Evolutionary conservation across 2,888 invertebrate species (phyloP), one percentile per base, ranked within the genome.

Genomic region (Xanthorhoe spadicearia): DNA sequence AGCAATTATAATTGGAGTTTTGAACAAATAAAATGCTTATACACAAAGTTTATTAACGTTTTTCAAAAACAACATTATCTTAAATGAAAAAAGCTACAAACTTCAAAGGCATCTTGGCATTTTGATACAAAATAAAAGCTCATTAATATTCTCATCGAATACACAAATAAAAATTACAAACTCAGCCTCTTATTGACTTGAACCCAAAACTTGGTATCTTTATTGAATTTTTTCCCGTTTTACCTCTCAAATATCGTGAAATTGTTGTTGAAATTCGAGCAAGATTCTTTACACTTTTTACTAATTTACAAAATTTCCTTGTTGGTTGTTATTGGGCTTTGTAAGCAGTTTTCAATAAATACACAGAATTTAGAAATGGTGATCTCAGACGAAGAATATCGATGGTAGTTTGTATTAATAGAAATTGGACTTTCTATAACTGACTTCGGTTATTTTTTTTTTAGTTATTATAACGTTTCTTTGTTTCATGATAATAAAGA

Each of bases 161-260:
- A 23, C 8, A 17, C 5, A 10, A 60, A 60, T 56, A 61, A 15
- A 43, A 43, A 63, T 60, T 35, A 54, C 48, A 48, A n/a, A 23
- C 19, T 38, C 55, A 49, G 10, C 43, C n/a, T 17, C 15, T 4
- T 48, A 50, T 51, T 43, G 35, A 62, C 51, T 62, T 56, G 56
- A 56, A 28, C 56, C 43, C 9, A 43, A 61, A 55, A 28, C 5
- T 46, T 28, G 54, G 32, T 61, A 54, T 49, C 19, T 32, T 52
- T 54, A 61, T 54, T 61, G 48, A 61, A 61, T 32, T n/a, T 43
- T 38, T 43, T 43, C 13, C 38, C 38, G 38, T 13, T 54, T 18
- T 15, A 10, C 18, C 54, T 46, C 19, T 49, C 32, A 15, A 49
- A 54, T 61, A 61, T 49, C 48, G 15, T 32, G 7, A 61, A 61